Evolutionary conservation across 1,140 invertebrate genomes (phyloP).

Genomic region (Lasioglossum baleicum): DNA sequence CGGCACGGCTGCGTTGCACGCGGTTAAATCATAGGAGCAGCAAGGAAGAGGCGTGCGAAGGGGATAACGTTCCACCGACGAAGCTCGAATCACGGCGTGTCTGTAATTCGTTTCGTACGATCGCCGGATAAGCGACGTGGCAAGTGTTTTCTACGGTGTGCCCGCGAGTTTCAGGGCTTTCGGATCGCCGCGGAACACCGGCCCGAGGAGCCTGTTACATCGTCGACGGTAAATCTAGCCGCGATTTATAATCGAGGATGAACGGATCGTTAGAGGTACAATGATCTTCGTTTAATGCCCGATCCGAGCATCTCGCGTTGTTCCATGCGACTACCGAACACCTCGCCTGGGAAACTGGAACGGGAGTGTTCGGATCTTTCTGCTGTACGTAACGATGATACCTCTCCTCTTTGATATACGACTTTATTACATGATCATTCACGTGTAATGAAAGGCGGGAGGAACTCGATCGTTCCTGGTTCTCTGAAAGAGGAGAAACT

Average conservation of each 20-base stretch:
- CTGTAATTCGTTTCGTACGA: slow-evolving; percentile 52
- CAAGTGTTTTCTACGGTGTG: slow-evolving; percentile 13
- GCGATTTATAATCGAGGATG: slow-evolving; percentile 30
- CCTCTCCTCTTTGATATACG: too few species aligned
- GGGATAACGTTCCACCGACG: slow-evolving; percentile 2
- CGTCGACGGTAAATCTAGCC: slow-evolving; percentile 31
- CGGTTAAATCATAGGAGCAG: slow-evolving; percentile 63
- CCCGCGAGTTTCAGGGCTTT: neutral
- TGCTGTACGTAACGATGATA: too few species aligned
- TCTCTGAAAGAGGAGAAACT: too few species aligned
- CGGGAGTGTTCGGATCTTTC: too few species aligned
- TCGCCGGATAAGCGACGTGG: slow-evolving; percentile 40
- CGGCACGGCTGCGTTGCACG: slow-evolving; percentile 44
- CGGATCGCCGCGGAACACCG: slow-evolving; percentile 1
- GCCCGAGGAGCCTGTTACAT: slow-evolving; percentile 1
- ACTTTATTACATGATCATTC: too few species aligned
- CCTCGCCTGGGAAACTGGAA: neutral
- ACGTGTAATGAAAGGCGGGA: too few species aligned
- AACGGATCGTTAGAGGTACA: slow-evolving; percentile 34
- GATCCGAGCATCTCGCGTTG: neutral
- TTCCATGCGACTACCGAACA: neutral
- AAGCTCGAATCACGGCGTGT: slow-evolving; percentile 52
- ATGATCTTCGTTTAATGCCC: slow-evolving; percentile 34
- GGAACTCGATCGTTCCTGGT: too few species aligned
- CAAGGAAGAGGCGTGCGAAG: slow-evolving; percentile 39